These are phyloP conservation scores for Oreotragus oreotragus DNA, from an alignment of 2,113 vertebrate species.

Conservation along the genomic window DNA sequence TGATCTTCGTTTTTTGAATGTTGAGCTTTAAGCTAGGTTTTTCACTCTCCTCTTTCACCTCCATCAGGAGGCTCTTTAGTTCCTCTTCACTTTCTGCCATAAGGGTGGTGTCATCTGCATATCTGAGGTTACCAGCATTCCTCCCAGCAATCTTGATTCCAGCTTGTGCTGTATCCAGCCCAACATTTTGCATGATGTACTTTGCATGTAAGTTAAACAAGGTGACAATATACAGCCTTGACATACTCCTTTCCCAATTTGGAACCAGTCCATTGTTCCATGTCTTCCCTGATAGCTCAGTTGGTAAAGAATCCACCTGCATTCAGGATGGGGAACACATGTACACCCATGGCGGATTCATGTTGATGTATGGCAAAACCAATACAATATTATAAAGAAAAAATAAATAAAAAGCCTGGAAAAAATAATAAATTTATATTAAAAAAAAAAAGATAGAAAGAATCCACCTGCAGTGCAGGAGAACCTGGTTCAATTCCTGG, in stretches of 20 bases:
- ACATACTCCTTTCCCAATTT: neutral
- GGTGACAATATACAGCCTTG: neutral
- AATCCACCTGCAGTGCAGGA: neutral
- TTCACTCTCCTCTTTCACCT: neutral
- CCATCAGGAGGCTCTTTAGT: neutral
- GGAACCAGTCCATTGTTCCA: neutral
- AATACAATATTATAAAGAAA: too few species aligned
- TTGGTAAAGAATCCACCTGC: neutral
- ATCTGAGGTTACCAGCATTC: neutral
- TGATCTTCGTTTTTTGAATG: neutral
- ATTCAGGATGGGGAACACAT: too few species aligned
- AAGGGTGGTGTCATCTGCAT: neutral
- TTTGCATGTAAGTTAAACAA: neutral
- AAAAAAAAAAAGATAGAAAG: neutral
- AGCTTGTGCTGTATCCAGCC: neutral
- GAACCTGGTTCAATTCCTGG: neutral
- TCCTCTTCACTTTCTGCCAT: neutral
- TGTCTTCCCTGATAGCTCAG: neutral
- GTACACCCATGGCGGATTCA: fast-evolving
- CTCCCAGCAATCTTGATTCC: neutral
- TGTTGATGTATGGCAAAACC: too few species aligned
- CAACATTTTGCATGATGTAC: neutral
- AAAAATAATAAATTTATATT: too few species aligned
- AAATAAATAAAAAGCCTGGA: too few species aligned
- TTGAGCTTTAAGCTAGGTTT: neutral